These are phyloP conservation scores for Schizaphis graminum DNA, from an alignment of 2,888 invertebrate genomes.

Conservation along the genomic window DNA sequence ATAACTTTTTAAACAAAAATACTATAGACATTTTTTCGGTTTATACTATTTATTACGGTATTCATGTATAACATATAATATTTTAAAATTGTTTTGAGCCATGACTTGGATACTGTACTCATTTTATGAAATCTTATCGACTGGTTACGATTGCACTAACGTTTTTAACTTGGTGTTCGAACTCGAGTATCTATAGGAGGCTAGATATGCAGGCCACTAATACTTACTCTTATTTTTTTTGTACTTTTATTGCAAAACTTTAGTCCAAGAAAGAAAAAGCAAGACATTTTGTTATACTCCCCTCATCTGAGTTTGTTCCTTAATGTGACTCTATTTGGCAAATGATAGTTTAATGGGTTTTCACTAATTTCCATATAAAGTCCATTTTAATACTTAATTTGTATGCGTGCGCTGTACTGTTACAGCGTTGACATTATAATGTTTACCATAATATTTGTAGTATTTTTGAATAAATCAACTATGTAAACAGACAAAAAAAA, in stretches of 20 bases:
- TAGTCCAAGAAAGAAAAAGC: neutral
- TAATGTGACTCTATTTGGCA: neutral
- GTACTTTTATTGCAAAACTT: neutral
- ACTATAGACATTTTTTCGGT: neutral
- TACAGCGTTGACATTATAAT: neutral
- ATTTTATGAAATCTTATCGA: neutral
- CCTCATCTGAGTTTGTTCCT: neutral
- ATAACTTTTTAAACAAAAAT: neutral
- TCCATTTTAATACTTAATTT: slow-evolving; percentile 2
- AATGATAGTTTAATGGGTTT: slow-evolving; percentile 21
- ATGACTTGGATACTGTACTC: neutral
- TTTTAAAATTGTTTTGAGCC: neutral
- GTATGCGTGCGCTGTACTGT: neutral
- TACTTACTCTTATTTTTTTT: neutral
- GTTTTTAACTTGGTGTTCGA: neutral
- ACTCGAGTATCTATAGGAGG: neutral
- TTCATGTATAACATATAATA: neutral
- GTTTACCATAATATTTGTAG: neutral
- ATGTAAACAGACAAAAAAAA: neutral
- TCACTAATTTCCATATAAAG: slow-evolving; percentile 10
- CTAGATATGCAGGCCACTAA: neutral
- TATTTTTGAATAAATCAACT: neutral
- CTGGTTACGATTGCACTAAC: neutral
- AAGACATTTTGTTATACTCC: neutral
- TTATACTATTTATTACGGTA: neutral